phyloP scores from a whole-genome alignment of 2,888 invertebrate genomes.

The Desoria tigrina region DNA sequence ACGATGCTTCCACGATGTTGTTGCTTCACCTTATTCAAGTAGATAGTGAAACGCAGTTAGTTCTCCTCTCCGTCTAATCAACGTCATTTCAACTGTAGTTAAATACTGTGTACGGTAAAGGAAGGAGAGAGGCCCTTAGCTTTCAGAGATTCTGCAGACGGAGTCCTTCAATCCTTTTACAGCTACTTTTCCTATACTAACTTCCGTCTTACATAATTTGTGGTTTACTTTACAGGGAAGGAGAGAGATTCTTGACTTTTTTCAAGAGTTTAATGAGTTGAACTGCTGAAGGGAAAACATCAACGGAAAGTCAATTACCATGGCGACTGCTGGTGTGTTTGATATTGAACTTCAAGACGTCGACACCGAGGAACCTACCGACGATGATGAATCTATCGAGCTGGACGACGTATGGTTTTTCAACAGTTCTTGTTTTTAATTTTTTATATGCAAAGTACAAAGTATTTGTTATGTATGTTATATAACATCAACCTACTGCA shows the following conservation, averaged over 20 bases:
- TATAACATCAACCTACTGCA: too few relatives aligned
- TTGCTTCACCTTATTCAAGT: conserved; percentile 3
- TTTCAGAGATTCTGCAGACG: too few relatives aligned
- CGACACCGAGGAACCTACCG: conserved; percentile 63
- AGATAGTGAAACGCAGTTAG: conserved; percentile 3
- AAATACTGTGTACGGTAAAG: too few relatives aligned
- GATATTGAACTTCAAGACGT: conserved; percentile 83
- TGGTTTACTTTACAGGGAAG: too few relatives aligned
- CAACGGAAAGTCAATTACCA: conserved; percentile 3
- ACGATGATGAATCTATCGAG: conserved; percentile 87
- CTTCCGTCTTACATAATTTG: too few relatives aligned
- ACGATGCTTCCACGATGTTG: conserved; percentile 11
- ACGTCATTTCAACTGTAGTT: too few relatives aligned
- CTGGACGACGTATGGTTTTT: conserved; percentile 72
- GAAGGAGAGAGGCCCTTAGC: too few relatives aligned
- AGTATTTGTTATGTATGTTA: neutral
- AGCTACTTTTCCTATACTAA: too few relatives aligned
- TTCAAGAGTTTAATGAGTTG: too few relatives aligned
- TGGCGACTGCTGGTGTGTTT: conserved; percentile 80
- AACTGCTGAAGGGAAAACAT: too few relatives aligned
- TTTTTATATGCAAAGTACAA: neutral
- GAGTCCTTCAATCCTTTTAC: too few relatives aligned
- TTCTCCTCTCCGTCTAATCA: neutral
- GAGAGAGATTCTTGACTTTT: too few relatives aligned
- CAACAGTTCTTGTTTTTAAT: conserved; percentile 7